Conservation (phyloP, 2,888 invertebrate species). For the Dascillus cervinus region DNA sequence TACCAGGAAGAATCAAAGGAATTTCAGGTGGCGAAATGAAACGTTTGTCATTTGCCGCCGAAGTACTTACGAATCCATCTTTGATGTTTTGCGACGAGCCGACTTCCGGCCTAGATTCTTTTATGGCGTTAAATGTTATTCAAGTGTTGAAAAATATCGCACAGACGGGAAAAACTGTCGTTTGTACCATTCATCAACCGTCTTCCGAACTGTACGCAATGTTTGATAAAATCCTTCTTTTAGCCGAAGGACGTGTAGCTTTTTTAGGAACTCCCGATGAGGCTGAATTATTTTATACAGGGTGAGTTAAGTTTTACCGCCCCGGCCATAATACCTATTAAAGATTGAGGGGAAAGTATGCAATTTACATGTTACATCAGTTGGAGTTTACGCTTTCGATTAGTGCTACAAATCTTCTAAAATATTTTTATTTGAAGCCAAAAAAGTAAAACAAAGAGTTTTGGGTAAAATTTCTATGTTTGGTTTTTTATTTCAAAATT, state of each 20-base stretch:
- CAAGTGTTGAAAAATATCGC: conserved; percentile 70
- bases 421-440: too few species aligned
- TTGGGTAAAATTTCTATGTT: too few species aligned
- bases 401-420: too few species aligned
- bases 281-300: conserved; percentile 71
- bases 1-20: conserved; percentile 79
- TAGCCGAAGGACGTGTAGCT: conserved; percentile 88
- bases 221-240: conserved; percentile 80
- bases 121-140: conserved; percentile 92
- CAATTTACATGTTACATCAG: too few species aligned
- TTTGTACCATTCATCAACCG: conserved; percentile 93
- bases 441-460: too few species aligned
- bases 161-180: conserved; percentile 78
- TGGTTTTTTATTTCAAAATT: too few species aligned
- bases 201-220: conserved; percentile 84
- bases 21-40: conserved; percentile 96
- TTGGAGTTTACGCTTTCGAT: too few species aligned
- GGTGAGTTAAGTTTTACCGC: conserved; percentile 60
- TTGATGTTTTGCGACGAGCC: conserved; percentile 97
- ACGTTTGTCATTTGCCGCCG: conserved; percentile 92
- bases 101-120: conserved; percentile 93
- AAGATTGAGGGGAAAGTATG: too few species aligned
- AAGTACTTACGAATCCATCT: conserved; percentile 90
- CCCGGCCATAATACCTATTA: too few species aligned
- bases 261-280: conserved; percentile 76